Conservation (phyloP, 2,888 invertebrate species). For the Tenthredo livida region DNA sequence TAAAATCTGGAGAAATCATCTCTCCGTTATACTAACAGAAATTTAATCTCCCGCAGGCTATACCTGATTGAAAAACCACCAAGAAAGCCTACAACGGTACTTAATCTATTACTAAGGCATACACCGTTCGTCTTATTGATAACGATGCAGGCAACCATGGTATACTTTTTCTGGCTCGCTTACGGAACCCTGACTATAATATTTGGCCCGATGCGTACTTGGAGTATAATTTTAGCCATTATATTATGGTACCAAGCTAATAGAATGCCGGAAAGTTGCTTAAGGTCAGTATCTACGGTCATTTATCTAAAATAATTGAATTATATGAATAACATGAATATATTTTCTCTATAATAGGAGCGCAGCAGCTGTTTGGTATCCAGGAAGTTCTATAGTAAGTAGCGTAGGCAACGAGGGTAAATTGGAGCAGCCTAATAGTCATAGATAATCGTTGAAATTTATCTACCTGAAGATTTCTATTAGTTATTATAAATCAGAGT, state of each 20-base stretch:
- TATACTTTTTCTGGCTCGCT: constrained; percentile 89
- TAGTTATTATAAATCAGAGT: constrained; percentile 19
- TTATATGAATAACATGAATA: neutral
- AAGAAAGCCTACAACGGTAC: constrained; percentile 63
- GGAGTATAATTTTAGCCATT: constrained; percentile 86
- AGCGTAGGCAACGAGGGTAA: neutral
- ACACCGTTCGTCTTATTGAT: constrained; percentile 69
- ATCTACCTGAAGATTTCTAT: neutral
- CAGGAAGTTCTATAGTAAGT: constrained; percentile 31
- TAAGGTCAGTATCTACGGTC: constrained; percentile 79
- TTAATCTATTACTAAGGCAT: constrained; percentile 67
- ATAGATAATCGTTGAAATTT: constrained; percentile 20
- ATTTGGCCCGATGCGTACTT: constrained; percentile 89
- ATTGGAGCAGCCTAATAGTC: neutral
- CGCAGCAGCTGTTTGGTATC: constrained; percentile 67
- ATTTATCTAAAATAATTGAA: neutral
- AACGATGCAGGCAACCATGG: constrained; percentile 70
- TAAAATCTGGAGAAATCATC: neutral
- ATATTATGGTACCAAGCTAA: constrained; percentile 84
- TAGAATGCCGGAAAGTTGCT: constrained; percentile 82
- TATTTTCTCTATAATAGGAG: constrained; percentile 61
- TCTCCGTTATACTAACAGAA: neutral
- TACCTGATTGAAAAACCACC: constrained; percentile 65
- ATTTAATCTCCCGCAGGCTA: constrained; percentile 63
- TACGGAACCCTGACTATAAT: constrained; percentile 89